Evolutionary conservation across 2,113 vertebrate genomes (phyloP).

Genomic region (Myocastor coypus): DNA sequence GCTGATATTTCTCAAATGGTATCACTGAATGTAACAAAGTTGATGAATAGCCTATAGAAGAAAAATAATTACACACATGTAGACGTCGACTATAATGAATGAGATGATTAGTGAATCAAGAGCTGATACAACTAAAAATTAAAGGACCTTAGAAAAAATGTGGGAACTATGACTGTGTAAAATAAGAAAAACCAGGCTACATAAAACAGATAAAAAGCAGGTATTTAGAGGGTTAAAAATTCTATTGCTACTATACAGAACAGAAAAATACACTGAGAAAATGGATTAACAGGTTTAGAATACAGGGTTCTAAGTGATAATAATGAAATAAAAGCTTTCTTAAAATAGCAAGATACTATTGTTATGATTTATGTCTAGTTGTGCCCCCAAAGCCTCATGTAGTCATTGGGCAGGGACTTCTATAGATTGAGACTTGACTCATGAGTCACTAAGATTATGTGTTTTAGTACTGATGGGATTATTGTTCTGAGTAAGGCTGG

Average conservation of each 20-base stretch:
- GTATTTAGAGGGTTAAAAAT: background rate
- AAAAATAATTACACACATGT: background rate
- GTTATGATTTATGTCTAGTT: too few relatives aligned
- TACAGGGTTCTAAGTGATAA: background rate
- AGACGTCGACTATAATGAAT: background rate
- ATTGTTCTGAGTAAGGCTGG: too few relatives aligned
- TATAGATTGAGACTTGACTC: too few relatives aligned
- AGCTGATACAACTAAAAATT: background rate
- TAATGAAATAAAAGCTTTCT: background rate
- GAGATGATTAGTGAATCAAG: background rate
- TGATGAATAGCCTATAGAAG: background rate
- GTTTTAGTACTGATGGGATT: too few relatives aligned
- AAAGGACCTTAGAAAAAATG: background rate
- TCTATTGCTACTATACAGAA: background rate
- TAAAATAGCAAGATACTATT: background rate
- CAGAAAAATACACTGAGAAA: background rate
- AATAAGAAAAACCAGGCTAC: background rate
- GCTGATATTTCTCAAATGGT: background rate
- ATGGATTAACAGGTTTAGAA: background rate
- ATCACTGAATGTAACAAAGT: background rate
- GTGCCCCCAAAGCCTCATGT: too few relatives aligned
- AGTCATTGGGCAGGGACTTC: too few relatives aligned
- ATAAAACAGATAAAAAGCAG: background rate
- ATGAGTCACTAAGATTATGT: too few relatives aligned
- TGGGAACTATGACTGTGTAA: background rate